Percentiles rank a stretch among this genome's conserved stretches.
phyloP scores from a whole-genome alignment of 1,140 invertebrate species.

The Lanistes nyassanus region DNA sequence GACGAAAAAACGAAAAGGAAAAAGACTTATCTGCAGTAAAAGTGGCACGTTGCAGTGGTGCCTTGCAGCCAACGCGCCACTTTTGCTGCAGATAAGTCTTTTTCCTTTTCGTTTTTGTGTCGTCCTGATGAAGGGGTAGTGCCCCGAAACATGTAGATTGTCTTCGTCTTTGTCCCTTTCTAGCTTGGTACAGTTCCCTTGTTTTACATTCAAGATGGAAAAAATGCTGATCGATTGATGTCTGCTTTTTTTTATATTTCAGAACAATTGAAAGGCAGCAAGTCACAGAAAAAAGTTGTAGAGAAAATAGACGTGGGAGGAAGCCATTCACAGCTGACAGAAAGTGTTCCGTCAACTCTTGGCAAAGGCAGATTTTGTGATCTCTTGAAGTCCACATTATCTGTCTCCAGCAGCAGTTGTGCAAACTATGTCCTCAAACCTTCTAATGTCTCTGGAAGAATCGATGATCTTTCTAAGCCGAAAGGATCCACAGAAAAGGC shows the following conservation, averaged over 20 bases:
- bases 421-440: conserved; percentile 1
- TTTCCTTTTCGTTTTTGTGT: no score
- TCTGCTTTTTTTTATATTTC: neutral
- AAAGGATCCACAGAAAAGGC: neutral
- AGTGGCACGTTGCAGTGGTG: no score
- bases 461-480: neutral
- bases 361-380: neutral
- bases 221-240: no score
- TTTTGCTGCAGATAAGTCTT: no score
- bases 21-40: no score
- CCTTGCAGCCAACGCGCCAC: no score
- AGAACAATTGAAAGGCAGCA: conserved; percentile 9
- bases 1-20: no score
- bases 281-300: conserved; percentile 1
- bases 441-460: neutral
- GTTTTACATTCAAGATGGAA: no score
- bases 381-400: neutral
- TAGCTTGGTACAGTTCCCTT: no score
- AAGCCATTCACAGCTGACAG: neutral
- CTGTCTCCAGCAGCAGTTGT: neutral
- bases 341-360: neutral
- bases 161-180: no score
- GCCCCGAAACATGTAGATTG: no score
- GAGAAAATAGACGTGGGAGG: conserved; percentile 21
- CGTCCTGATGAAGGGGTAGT: no score